Evolutionary conservation across 1,140 invertebrate species (phyloP), one percentile per base, ranked within the genome.

Genomic region (Macrobrachium rosenbergii): DNA sequence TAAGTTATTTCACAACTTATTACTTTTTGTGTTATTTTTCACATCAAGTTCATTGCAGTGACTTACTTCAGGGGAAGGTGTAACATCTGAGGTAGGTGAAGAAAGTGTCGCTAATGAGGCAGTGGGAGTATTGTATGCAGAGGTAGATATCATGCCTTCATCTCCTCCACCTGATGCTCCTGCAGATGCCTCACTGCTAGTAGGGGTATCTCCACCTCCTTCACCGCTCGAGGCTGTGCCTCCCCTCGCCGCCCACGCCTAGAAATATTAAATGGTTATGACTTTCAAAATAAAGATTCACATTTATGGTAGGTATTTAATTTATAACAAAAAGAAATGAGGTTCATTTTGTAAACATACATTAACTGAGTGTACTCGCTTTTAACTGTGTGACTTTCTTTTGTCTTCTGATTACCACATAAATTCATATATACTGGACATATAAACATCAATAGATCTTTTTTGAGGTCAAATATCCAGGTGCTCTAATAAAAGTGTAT

Each of bases 21-120:
- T 52, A 52, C 52, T 52, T 52, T 52, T 8, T 52, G 52, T 52
- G 52, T 5, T 2, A 52, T 52, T 52, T 52, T 52, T 52, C 28
- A 37, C 28, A 37, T 37, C 1, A 37, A 37, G 28, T 37, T 2
- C 3, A 37, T 37, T 37, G 28, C 28, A 37, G 23, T 12, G 23
- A 64, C 86, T 77, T 88, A 88, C 86, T 79, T 88, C 86, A 12
- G 86, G 86, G 19, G 86, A 88, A 23, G 86, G 86, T 23, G 86
- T 88, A 28, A 88, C 86, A 59, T 88, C 86, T 52, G 86, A 88
- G 62, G 86, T 78, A 58, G 86, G 86, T 58, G 86, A 88, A 52
- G 86, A 82, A 10, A 88, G 86, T n/a, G 86, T 75, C 52, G 86
- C 86, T 72, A 88, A 43, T n/a, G 86, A 88, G 52, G 86, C 86